Evolutionary conservation across 1,140 invertebrate species (phyloP).

Genomic region (Arctopsyche grandis): DNA sequence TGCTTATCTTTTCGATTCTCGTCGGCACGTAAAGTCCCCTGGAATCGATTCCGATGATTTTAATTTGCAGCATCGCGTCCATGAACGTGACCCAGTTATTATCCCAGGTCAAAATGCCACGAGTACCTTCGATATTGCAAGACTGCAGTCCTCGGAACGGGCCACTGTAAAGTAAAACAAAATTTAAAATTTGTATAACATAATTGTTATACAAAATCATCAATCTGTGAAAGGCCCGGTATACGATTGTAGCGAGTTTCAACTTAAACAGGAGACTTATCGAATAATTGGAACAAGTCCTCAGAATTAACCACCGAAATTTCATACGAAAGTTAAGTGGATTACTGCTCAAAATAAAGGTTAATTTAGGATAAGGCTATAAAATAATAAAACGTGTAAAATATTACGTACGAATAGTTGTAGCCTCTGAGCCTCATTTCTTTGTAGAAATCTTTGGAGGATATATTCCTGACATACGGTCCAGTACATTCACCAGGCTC

Average conservation of each 20-base stretch:
- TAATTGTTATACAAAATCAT: too few species aligned
- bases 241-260: too few species aligned
- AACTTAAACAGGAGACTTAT: too few species aligned
- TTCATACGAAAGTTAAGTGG: not conserved
- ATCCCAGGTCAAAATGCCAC: constrained; percentile 65
- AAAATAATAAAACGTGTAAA: not conserved
- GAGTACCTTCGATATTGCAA: constrained; percentile 63
- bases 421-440: constrained; percentile 91
- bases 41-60: constrained; percentile 80
- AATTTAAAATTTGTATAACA: too few species aligned
- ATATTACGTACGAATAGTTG: constrained; percentile 75
- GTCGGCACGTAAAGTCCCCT: constrained; percentile 85
- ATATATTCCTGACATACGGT: constrained; percentile 65
- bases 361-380: too few species aligned
- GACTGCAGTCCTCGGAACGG: constrained; percentile 75
- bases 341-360: too few species aligned
- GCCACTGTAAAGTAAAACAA: too few species aligned
- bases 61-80: constrained; percentile 92
- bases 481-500: constrained; percentile 61
- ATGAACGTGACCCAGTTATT: constrained; percentile 93
- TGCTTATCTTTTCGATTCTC: constrained; percentile 80
- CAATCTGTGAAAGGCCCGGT: too few species aligned
- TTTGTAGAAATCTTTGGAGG: constrained; percentile 88
- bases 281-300: too few species aligned
- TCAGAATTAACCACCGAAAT: too few species aligned